Conservation (phyloP, 2,113 vertebrate species). For the Nettapus auritus region DNA sequence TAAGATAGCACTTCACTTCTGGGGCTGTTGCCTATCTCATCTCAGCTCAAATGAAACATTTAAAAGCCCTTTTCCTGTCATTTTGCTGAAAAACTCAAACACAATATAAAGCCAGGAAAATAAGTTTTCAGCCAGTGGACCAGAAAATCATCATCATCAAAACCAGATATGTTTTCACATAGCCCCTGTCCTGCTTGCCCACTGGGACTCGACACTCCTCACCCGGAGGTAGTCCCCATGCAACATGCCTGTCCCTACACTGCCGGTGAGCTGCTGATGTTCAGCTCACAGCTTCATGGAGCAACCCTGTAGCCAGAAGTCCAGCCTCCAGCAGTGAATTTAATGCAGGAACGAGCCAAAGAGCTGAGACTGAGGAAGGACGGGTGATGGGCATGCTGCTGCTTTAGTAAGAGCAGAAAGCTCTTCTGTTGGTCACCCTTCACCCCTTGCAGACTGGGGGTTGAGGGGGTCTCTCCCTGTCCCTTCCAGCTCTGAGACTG, state of each 20-base stretch:
- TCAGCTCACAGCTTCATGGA: background rate
- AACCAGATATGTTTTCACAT: background rate
- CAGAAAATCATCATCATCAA: background rate
- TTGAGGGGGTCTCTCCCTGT: background rate
- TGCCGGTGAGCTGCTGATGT: background rate
- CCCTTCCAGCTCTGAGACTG: background rate
- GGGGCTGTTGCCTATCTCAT: background rate
- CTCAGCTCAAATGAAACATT: constrained; percentile 12
- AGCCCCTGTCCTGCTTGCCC: background rate
- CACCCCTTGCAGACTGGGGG: background rate
- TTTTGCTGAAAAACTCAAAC: constrained; percentile 1
- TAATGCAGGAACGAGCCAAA: background rate
- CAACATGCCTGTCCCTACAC: background rate
- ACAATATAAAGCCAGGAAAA: constrained; percentile 11
- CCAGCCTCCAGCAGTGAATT: background rate
- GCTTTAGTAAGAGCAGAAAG: background rate
- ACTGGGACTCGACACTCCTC: background rate
- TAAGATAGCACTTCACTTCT: background rate
- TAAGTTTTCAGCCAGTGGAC: constrained; percentile 2
- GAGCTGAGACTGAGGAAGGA: background rate
- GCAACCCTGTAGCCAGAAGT: background rate
- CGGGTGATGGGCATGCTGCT: background rate
- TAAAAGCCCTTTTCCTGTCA: background rate
- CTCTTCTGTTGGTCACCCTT: background rate
- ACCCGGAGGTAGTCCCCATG: too few species aligned